These are phyloP conservation scores for Sorex araneus DNA, from an alignment of 2,113 vertebrate species.

Conservation along the genomic window DNA sequence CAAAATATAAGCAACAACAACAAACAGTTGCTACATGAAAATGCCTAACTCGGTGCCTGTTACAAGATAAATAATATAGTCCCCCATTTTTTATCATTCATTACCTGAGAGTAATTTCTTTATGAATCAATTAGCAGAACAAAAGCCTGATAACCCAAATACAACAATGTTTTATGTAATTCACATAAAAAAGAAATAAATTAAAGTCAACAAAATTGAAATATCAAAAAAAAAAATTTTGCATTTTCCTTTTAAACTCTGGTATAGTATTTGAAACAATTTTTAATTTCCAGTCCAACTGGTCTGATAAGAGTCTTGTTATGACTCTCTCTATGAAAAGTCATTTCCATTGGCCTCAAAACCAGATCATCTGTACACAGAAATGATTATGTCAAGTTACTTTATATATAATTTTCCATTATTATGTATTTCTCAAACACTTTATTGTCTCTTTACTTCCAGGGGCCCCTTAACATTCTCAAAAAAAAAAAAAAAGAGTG, in stretches of 20 bases:
- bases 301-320: conserved; percentile 36
- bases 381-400: not conserved
- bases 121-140: not conserved
- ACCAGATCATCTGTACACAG: conserved; percentile 1
- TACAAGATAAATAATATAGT: conserved; percentile 36
- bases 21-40: conserved; percentile 17
- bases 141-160: conserved; percentile 1
- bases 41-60: not conserved
- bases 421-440: conserved; percentile 16
- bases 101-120: not conserved
- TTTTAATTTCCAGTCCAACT: conserved; percentile 61
- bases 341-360: conserved; percentile 40
- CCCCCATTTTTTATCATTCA: not conserved
- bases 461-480: not conserved
- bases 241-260: conserved; percentile 40
- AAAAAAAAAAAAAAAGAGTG: no score
- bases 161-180: conserved; percentile 36
- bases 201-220: conserved; percentile 53
- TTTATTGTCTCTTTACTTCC: conserved; percentile 49
- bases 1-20: no score
- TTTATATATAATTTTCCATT: not conserved
- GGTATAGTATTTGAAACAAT: conserved; percentile 14
- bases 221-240: not conserved
- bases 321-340: conserved; percentile 43
- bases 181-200: conserved; percentile 62